Evolutionary conservation across 1,140 invertebrate species (phyloP), one percentile per base, ranked within the genome.

Genomic region (Pachyrhynchus sulphureomaculatus): DNA sequence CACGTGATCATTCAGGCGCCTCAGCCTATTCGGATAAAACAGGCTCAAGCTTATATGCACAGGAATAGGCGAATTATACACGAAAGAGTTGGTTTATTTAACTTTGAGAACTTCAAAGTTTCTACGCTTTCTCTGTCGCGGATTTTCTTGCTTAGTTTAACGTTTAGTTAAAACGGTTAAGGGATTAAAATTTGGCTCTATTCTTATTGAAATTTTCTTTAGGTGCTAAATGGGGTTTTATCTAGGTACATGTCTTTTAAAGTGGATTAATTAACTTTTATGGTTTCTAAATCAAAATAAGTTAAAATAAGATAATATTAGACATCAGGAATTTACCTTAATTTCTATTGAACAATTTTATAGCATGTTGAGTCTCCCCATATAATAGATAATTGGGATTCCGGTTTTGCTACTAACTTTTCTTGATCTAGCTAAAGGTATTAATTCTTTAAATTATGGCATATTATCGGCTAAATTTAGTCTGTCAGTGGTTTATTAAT

Each of bases 111-210:
- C 36, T 44, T 44, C 41, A 44, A 44, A 44, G 41, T 44, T 18
- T 44, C 26, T 18, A 18, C n/a, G 41, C 8, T 44, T 44, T 44
- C 41, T 6, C 36, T n/a, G n/a, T n/a, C 20, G 18, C 10, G 41
- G 41, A 44, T 44, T 44, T 44, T 44, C 41, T 44, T 44, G 41
- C 41, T 44, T 44, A 44, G 41, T 44, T 44, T 44, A 44, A 44
- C 41, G 41, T 23, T 44, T 18, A 44, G 20, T 18, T 23, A 5
- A 6, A 15, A 10, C 15, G 20, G 17, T 15, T 18, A 18, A 44
- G 20, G 41, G 41, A 44, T 44, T 44, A 44, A 44, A 44, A 20
- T 44, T 44, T 44, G 20, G 20, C 15, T 18, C 41, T 44, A 44
- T 44, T 44, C 15, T 44, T 23, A 44, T 44, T 44, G 15, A 44